These are phyloP conservation scores for Brenthis hecate DNA, from an alignment of 2,888 invertebrate species.

Conservation along the genomic window DNA sequence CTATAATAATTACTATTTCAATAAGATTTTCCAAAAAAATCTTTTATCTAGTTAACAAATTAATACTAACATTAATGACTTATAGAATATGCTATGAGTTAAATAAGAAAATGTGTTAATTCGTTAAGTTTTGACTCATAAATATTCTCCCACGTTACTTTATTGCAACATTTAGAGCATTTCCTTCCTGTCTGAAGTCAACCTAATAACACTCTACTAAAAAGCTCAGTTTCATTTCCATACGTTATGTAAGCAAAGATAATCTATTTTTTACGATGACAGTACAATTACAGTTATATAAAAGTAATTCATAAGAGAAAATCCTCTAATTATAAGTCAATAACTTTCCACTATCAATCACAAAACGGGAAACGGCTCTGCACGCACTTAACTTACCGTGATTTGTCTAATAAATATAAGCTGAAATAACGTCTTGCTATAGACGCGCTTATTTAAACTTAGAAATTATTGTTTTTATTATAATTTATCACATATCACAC, in stretches of 20 bases:
- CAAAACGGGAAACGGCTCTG: slow-evolving; percentile 40
- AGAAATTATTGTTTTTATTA: no score
- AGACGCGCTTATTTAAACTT: not conserved
- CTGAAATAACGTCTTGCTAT: not conserved
- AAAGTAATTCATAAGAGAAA: slow-evolving; percentile 45
- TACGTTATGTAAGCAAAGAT: slow-evolving; percentile 25
- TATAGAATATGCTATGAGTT: no score
- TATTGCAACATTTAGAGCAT: no score
- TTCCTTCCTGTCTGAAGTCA: not conserved
- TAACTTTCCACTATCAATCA: slow-evolving; percentile 44
- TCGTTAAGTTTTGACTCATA: no score
- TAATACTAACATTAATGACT: no score
- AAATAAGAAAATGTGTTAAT: no score
- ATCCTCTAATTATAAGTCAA: slow-evolving; percentile 46
- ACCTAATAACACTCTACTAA: slow-evolving; percentile 1
- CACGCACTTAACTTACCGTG: slow-evolving; percentile 20
- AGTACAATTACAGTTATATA: slow-evolving; percentile 41
- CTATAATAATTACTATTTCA: no score
- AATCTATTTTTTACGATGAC: slow-evolving; percentile 26
- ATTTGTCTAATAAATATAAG: not conserved
- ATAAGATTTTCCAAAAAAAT: no score
- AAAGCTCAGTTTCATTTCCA: slow-evolving; percentile 19
- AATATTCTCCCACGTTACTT: no score
- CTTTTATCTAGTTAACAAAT: no score
- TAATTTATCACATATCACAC: no score